Evolutionary conservation across 2,888 invertebrate genomes (phyloP), one percentile per base, ranked within the genome.

Genomic region (Adelognathus sp.): DNA sequence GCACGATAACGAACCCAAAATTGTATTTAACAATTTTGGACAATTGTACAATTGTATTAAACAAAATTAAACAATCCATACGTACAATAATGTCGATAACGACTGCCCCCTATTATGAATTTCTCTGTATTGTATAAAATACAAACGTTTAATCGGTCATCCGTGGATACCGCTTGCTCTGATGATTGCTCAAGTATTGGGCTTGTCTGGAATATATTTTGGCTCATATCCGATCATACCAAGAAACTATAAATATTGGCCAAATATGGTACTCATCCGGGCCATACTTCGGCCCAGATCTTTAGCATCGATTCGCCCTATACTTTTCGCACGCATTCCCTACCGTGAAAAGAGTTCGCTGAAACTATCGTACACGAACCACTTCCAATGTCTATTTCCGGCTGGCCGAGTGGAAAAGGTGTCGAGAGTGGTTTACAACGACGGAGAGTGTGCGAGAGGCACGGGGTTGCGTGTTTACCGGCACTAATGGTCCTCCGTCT

Each of bases 381-480:
- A 58, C 72, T 56, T 73, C 44, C 16, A 46, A 50, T 33, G 56
- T 64, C 56, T 63, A 78, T 73, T 78, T 78, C 78, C 73, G 78
- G 69, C 54, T 52, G 64, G 50, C 74, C 54, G 52, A 69, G 46
- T 60, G 50, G 52, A 29, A 27, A 63, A 44, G 36, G 56, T 18
- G 11, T 36, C 4, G 18, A 21, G 21, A 63, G 56, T 52, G 63
- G n/a, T 29, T 50, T 56, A 4, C 21, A 24, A 24, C 29, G 73
- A 69, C 56, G 60, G 64, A 60, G 69, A n/a, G n/a, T n/a, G n/a
- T n/a, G n/a, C 60, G 39, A 67, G 63, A 63, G 67, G 39, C 69
- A 58, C 72, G 24, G 78, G 70, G 74, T 78, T 78, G 78, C 78
- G 78, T 78, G 78, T 78, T 78, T 78, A 78, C 78, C 78, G 74